Evolutionary conservation across 2,113 vertebrate genomes (phyloP).

Genomic region (Mystacornis crossleyi): DNA sequence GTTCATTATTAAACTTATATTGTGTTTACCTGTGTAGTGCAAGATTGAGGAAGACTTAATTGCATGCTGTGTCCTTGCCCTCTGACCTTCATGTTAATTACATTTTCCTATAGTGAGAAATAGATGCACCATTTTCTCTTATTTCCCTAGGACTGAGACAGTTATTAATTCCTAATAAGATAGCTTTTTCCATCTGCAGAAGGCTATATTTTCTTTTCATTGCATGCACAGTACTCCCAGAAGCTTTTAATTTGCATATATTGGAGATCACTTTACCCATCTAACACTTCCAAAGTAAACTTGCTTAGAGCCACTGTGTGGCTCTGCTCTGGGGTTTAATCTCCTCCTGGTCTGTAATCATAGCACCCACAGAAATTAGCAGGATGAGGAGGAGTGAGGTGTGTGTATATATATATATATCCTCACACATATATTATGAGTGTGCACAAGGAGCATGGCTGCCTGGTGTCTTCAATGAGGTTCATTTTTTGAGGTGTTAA

Average conservation of each 20-base stretch:
- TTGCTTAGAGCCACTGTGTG: not conserved
- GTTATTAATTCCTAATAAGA: slow-evolving; percentile 61
- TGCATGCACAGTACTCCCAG: slow-evolving; percentile 14
- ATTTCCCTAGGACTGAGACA: slow-evolving; percentile 53
- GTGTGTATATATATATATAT: not conserved
- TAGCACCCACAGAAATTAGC: not conserved
- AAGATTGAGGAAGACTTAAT: slow-evolving; percentile 42
- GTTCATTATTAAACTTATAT: slow-evolving; percentile 53
- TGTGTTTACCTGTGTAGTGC: slow-evolving; percentile 49
- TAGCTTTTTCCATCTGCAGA: slow-evolving; percentile 42
- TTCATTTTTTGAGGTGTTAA: slow-evolving; percentile 6
- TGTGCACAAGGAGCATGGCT: not conserved
- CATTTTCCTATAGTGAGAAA: slow-evolving; percentile 43
- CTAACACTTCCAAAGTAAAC: slow-evolving; percentile 52
- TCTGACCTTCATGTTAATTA: slow-evolving; percentile 64
- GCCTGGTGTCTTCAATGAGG: not conserved
- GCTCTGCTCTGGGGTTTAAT: not conserved
- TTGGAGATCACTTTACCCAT: slow-evolving; percentile 45
- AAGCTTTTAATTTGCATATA: slow-evolving; percentile 64
- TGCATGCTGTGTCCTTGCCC: slow-evolving; percentile 53
- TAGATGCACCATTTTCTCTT: slow-evolving; percentile 48
- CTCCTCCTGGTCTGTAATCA: not conserved
- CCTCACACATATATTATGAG: not conserved
- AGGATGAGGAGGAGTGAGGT: not conserved
- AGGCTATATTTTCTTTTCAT: slow-evolving; percentile 43